These are phyloP conservation scores for Albula goreensis DNA, from an alignment of 2,113 vertebrate species.

Conservation along the genomic window DNA sequence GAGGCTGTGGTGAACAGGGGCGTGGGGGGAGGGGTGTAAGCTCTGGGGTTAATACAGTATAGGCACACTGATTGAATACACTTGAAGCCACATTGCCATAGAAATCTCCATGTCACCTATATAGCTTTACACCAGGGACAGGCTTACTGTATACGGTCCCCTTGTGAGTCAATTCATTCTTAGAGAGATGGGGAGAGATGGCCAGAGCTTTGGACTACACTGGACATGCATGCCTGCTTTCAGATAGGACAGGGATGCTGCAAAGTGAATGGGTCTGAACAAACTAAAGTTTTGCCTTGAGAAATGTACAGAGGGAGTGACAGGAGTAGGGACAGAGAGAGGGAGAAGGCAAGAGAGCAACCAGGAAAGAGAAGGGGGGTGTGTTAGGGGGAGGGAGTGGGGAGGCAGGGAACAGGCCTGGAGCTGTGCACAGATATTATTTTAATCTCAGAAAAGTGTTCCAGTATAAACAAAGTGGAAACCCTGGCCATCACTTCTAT, in stretches of 20 bases:
- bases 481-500: constrained; percentile 71
- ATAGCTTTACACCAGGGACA: neutral
- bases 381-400: constrained; percentile 14
- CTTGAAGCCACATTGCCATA: neutral
- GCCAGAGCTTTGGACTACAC: neutral
- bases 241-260: neutral
- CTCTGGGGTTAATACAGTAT: constrained; percentile 32
- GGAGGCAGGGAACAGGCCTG: constrained; percentile 57
- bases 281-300: neutral
- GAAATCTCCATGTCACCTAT: neutral
- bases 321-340: constrained; percentile 6
- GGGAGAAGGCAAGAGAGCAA: neutral
- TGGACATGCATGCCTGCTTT: neutral
- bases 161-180: neutral
- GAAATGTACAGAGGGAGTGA: neutral
- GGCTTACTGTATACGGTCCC: neutral
- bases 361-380: constrained; percentile 8
- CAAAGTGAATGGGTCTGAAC: neutral
- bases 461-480: constrained; percentile 70
- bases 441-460: constrained; percentile 66
- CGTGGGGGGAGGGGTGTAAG: constrained; percentile 20
- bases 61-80: constrained; percentile 10
- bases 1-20: constrained; percentile 9
- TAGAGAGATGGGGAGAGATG: neutral
- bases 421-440: constrained; percentile 70